phyloP scores from a whole-genome alignment of 2,113 vertebrate genomes.

The Boleophthalmus pectinirostris region DNA sequence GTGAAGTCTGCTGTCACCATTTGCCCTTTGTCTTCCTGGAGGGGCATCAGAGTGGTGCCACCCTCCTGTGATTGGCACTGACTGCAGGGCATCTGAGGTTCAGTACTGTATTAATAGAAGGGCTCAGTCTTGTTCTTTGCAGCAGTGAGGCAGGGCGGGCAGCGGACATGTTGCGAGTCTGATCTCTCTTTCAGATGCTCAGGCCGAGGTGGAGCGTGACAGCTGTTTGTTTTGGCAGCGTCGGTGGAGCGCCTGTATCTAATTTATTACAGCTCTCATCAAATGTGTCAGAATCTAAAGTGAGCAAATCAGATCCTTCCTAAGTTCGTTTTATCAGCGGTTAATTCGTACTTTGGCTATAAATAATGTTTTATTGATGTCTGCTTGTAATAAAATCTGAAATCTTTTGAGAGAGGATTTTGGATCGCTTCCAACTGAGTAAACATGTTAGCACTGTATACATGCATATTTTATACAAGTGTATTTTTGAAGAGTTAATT shows the following conservation, averaged over 20 bases:
- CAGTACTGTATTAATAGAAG: conserved; percentile 31
- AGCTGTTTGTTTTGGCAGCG: conserved; percentile 70
- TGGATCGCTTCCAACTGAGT: neutral
- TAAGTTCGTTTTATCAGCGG: neutral
- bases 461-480: neutral
- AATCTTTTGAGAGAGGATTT: neutral
- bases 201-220: conserved; percentile 54
- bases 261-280: conserved; percentile 41
- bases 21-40: conserved; percentile 18
- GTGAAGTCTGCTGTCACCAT: conserved; percentile 13
- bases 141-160: conserved; percentile 21
- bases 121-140: conserved; percentile 23
- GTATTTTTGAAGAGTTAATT: no score
- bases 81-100: conserved; percentile 40
- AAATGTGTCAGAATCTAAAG: conserved; percentile 19
- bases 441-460: neutral
- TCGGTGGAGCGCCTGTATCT: conserved; percentile 35
- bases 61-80: conserved; percentile 23
- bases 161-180: conserved; percentile 53
- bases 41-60: conserved; percentile 14
- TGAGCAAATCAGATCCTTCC: neutral
- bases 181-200: conserved; percentile 70
- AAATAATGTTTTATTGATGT: neutral
- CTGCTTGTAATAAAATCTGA: neutral
- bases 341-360: neutral